Evolutionary conservation across 1,140 invertebrate genomes (phyloP), one percentile per base, ranked within the genome.

Genomic region (Ceratina australensis): DNA sequence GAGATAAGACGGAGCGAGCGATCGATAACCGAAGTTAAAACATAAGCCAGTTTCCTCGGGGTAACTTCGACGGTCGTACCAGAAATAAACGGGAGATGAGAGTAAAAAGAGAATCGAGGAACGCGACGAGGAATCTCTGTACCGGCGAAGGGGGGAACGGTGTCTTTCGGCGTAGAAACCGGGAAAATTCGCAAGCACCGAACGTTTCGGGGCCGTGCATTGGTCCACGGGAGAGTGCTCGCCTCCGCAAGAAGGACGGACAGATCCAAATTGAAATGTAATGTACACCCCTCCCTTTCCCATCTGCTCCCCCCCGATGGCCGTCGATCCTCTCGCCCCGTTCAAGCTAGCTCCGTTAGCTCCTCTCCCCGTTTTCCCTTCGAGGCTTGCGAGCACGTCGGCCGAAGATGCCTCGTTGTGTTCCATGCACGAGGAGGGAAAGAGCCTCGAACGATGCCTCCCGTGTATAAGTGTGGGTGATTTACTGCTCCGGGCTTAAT

Each of bases 401-500:
- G 50, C 76, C 76, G 65, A 85, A 86, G 85, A 86, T 74, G 83
- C 80, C 76, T 83, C 63, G 64, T 72, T 33, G 20, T 50, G 63
- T 63, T 57, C 42, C 74, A 33, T 12, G 13, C 26, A 54, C 52
- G 52, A n/a, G 15, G 59, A 47, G 64, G 69, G 69, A 50, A 66
- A 54, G 75, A 72, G 57, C 8, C 52, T 47, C 24, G 12, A 0
- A 0, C 42, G 65, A 61, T 66, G 59, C 73, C 65, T 71, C 80
- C 80, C 83, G 65, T 42, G 33, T 86, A 82, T 88, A 90, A 90
- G 88, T 88, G 86, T 85, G 84, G 83, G 84, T 91, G 87, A 91
- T 91, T 90, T 90, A 90, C 89, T 80, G 87, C 87, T 86, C 72
- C 82, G 78, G 83, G 87, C 87, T 90, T 90, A 91, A 91, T 90